Base-by-base conservation (phyloP, 1,140 invertebrate genomes). In the Dendrolimus punctatus region DNA sequence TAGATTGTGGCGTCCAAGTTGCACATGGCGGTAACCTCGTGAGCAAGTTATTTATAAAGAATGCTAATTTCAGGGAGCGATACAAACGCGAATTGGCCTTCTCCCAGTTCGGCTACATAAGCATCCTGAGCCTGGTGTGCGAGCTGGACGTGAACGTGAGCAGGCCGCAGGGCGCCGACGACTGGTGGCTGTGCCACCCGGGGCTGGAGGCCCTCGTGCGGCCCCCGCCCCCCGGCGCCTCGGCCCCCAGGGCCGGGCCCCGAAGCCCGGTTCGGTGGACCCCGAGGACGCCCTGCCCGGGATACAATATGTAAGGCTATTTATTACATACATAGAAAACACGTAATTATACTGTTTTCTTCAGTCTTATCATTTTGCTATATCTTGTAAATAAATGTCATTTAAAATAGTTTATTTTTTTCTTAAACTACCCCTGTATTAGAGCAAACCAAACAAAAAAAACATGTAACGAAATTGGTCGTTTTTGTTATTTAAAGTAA, bases 281-380 rank as follows among this genome's bases (percentile, higher is more conserved):
- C 57, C 64, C 6, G 74, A 80, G 8, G 74, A 80, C 52, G 73
- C 77, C 39, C 55, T 77, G 58, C 77, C 77, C 39, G 69, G 73
- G 6, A 60, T 77, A 37, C 66, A 66, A 49, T 76, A 60, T 23
- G 76, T 79, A 46, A 68, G 69, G 23, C 23, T 23, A 23, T 23
- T 23, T 23, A 23, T 23, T 23, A 1, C 3, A 23, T 23, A 23
- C 23, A 23, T 23, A 23, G 1, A 23, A 1, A 23, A 23, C 23
- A 23, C n/a, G n/a, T n/a, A n/a, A n/a, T n/a, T n/a, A n/a, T 23
- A 23, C 1, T 23, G 23, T 23, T 23, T 23, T 23, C 23, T 23
- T 23, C 3, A 23, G 23, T 3, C 23, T 1, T 23, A 23, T 23
- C 23, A 23, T 23, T 23, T 23, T 23, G 23, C 23, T 23, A 23